phyloP scores from a whole-genome alignment of 2,113 vertebrate species.

The Pelecanus crispus region DNA sequence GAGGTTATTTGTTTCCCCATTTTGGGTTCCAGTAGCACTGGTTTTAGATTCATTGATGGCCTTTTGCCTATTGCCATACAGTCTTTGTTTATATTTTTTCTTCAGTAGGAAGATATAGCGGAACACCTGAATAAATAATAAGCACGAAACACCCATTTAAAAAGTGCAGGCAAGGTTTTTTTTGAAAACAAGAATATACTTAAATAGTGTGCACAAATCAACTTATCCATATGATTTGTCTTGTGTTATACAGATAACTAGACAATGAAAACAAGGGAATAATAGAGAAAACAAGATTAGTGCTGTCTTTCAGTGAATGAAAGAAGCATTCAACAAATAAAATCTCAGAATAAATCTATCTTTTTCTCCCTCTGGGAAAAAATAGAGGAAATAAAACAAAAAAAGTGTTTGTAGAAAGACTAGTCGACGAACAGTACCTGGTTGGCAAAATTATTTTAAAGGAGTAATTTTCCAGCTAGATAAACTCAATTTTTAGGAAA shows the following conservation, averaged over 20 bases:
- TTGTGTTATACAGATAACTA: background rate
- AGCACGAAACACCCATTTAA: background rate
- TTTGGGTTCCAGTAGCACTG: background rate
- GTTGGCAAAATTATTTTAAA: background rate
- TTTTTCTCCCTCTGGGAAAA: background rate
- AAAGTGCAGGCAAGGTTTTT: background rate
- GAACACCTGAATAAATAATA: background rate
- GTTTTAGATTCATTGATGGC: background rate
- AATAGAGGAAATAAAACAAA: background rate
- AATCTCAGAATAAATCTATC: background rate
- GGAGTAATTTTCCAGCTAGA: background rate
- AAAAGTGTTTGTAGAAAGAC: background rate
- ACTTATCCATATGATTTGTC: background rate
- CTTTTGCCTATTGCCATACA: background rate
- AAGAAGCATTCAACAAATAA: background rate
- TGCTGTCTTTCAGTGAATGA: background rate
- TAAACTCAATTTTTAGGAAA: background rate
- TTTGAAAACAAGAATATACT: background rate
- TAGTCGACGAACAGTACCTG: background rate
- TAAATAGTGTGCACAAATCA: background rate
- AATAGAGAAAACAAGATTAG: background rate
- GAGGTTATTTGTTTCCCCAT: background rate
- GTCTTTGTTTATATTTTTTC: background rate
- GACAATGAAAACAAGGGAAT: background rate
- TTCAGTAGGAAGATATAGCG: background rate